Evolutionary conservation across 2,888 invertebrate species (phyloP), one percentile per base, ranked within the genome.

Genomic region (Epiperipatus broadwayi): DNA sequence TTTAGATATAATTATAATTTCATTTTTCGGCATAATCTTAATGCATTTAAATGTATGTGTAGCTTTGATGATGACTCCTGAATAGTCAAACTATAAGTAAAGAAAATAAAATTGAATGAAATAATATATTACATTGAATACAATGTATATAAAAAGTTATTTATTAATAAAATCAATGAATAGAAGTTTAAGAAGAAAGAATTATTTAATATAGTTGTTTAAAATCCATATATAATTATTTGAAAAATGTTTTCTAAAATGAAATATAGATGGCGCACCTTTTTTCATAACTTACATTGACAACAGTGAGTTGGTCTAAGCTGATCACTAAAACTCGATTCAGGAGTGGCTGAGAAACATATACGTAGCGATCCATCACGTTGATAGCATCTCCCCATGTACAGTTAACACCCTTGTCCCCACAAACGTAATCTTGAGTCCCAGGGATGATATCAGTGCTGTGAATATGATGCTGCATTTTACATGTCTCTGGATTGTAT

Each of bases 311-410:
- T 53, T 74, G 73, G 43, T 69, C 64, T 49, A 73, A 71, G 51
- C 75, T 75, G 50, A 78, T 71, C 37, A 77, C 72, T 21, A 77
- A 61, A 32, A 77, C 67, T 36, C 78, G 62, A 58, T 75, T 73
- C 48, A 71, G 65, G 43, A 66, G 65, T 5, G 78, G 76, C 55
- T 78, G 78, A 1, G 71, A 71, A 12, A 71, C 72, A 54, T 76
- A 78, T 19, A 77, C 70, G 54, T 74, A 76, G 44, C 71, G 63
- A 53, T 73, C 70, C 31, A 70, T 71, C 4, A 77, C 74, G 51
- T 72, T 73, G 45, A 76, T 70, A 10, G 75, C 73, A 14, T 68
- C 62, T 2, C 76, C 76, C 78, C 77, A 77, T 35, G 68, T 67
- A 55, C 78, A 78, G 44, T 67, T 65, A 21, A 67, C 45, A 41